Percentiles rank a stretch among this genome's conserved stretches.
Conservation (phyloP, 2,113 vertebrate genomes). For the Marmota flaviventris region DNA sequence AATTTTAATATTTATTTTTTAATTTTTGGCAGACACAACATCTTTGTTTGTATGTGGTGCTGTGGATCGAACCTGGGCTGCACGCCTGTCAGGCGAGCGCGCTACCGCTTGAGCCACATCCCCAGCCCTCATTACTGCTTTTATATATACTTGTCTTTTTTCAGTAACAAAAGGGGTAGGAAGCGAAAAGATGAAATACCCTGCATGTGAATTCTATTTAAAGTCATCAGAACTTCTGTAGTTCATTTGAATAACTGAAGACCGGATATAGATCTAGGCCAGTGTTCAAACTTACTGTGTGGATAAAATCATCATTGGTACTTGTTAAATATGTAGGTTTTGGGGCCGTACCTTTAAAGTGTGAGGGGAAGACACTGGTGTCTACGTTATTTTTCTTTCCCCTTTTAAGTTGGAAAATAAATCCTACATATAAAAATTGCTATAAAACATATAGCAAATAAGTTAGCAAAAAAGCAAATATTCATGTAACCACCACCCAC, state of each 20-base stretch:
- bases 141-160: constrained; percentile 4
- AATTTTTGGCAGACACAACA: too few relatives aligned
- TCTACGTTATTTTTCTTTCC: neutral
- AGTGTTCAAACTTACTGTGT: neutral
- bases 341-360: neutral
- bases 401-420: neutral
- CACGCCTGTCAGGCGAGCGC: too few relatives aligned
- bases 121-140: neutral
- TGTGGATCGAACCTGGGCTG: too few relatives aligned
- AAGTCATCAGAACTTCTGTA: neutral
- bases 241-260: neutral
- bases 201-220: neutral
- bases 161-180: neutral
- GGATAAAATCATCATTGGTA: neutral
- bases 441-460: constrained; percentile 9
- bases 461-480: neutral
- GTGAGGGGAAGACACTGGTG: neutral
- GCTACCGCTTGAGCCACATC: too few relatives aligned
- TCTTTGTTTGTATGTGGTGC: too few relatives aligned
- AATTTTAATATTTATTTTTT: too few relatives aligned
- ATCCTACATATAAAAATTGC: neutral
- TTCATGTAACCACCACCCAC: neutral
- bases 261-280: neutral
- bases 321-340: neutral
- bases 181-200: neutral